These are phyloP conservation scores for Ormia ochracea DNA, from an alignment of 2,888 invertebrate species.

Conservation along the genomic window DNA sequence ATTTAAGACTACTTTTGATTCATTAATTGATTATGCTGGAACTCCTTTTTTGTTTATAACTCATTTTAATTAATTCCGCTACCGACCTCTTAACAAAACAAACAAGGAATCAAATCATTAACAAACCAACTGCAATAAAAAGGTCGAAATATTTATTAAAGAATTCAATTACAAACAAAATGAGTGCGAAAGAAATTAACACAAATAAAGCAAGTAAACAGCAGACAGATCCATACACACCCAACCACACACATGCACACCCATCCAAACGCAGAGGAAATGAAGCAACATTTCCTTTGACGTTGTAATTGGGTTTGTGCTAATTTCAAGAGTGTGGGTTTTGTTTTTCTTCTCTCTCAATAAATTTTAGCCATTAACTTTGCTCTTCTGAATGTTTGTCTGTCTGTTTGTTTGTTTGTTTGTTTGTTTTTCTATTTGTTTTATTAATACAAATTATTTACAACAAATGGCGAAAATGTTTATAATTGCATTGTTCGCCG, in stretches of 20 bases:
- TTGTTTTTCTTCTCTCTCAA: conserved; percentile 1
- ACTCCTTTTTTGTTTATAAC: no score
- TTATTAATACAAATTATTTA: conserved; percentile 54
- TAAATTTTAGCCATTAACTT: conserved; percentile 3
- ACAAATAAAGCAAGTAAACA: background rate
- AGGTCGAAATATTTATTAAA: conserved; percentile 43
- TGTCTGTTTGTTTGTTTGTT: background rate
- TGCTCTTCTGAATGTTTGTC: background rate
- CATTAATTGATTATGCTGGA: no score
- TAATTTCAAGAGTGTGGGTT: background rate
- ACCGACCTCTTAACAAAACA: conserved; percentile 22
- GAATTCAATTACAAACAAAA: conserved; percentile 46
- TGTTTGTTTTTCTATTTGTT: background rate
- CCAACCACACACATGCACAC: no score
- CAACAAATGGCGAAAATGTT: conserved; percentile 44
- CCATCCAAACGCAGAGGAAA: no score
- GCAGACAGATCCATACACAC: background rate
- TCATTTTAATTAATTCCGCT: background rate
- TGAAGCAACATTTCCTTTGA: background rate
- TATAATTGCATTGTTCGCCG: conserved; percentile 30
- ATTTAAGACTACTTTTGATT: no score
- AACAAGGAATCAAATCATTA: conserved; percentile 8
- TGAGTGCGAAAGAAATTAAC: conserved; percentile 5
- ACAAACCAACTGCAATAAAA: conserved; percentile 7
- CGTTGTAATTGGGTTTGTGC: background rate